Conservation (phyloP, 2,113 vertebrate genomes). For the Acanthochromis polyacanthus region DNA sequence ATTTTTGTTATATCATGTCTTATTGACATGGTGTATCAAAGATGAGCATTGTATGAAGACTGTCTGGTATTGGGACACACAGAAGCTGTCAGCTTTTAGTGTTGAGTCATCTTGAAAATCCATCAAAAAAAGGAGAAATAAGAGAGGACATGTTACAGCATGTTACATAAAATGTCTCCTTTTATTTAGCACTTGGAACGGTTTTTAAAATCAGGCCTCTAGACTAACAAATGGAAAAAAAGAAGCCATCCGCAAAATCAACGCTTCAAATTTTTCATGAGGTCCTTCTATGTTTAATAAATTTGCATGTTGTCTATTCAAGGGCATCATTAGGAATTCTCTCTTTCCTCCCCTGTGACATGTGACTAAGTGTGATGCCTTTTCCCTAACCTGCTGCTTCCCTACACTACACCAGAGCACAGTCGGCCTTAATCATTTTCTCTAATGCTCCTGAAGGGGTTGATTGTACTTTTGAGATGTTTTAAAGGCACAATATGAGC, state of each 20-base stretch:
- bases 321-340: slow-evolving; percentile 54
- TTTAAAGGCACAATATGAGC: slow-evolving; percentile 12
- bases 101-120: neutral
- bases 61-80: no score
- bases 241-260: slow-evolving; percentile 8
- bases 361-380: slow-evolving; percentile 52
- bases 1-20: neutral
- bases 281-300: slow-evolving; percentile 46
- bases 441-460: neutral
- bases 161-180: slow-evolving; percentile 14
- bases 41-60: neutral
- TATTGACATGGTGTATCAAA: neutral
- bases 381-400: slow-evolving; percentile 46
- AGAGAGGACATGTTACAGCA: neutral
- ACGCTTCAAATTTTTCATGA: slow-evolving; percentile 11
- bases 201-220: slow-evolving; percentile 11
- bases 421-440: slow-evolving; percentile 37
- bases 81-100: neutral
- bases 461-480: slow-evolving; percentile 26
- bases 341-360: slow-evolving; percentile 15
- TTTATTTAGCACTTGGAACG: neutral
- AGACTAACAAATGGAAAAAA: neutral
- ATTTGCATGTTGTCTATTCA: slow-evolving; percentile 51
- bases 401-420: neutral
- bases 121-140: slow-evolving; percentile 5